Base-by-base conservation (phyloP, 1,140 invertebrate species). In the Arctopsyche grandis region DNA sequence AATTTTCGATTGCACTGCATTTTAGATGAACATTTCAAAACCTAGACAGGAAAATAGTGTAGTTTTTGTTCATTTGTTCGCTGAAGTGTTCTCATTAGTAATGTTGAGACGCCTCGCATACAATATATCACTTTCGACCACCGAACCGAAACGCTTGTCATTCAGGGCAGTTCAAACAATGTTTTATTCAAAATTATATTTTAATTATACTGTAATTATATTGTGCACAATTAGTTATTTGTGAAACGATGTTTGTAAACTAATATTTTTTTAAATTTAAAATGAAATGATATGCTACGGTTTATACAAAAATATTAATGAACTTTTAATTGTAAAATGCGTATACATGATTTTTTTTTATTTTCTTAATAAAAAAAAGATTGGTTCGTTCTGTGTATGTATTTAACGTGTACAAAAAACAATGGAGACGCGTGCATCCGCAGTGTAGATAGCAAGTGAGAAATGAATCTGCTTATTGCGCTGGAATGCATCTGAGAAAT, bases 401-500 rank as follows among this genome's bases (percentile, higher is more conserved):
- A 52, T 16, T 52, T 5, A 19, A 10, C 56, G 16, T 19, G 56
- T 21, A 19, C 21, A 60, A 19, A 75, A 75, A 75, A 58, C 73
- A 60, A 56, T 58, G 56, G 73, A 22, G 52, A 58, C 43, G 73
- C 73, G 52, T 60, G 73, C 46, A 60, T 75, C 44, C 52, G 24
- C 66, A 69, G 24, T 69, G 29, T 16, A 19, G 56, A 60, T 60
- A 60, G 21, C 44, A 48, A 73, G 69, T 58, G 73, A 75, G 56
- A 58, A 76, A 76, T 43, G 56, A 66, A 76, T 44, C 56, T 63
- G 48, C 0, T 76, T 38, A 63, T 76, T 76, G 58, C 56, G 38
- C 74, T 63, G 43, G 74, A 76, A 46, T 76, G 74, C 24, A 76
- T 76, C 38, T 58, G 43, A 76, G 74, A 76, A 76, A 76, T 76